Evolutionary conservation across 2,888 invertebrate species (phyloP), one percentile per base, ranked within the genome.

Genomic region (Linyphia triangularis): DNA sequence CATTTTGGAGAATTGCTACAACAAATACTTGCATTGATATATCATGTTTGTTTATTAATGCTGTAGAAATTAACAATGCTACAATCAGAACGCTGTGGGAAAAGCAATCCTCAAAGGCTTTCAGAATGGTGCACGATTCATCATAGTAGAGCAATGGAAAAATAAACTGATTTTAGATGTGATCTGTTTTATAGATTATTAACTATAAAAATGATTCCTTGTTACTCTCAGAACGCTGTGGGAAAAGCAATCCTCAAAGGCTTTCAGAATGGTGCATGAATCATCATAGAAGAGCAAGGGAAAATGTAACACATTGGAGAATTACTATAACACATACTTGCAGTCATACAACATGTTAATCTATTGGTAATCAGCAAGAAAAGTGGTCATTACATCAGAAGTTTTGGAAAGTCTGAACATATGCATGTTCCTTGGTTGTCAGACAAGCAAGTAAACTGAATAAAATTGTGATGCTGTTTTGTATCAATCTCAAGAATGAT

Each of bases 91-190:
- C 19, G 4, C 28, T 43, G 0, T 43, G 43, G 43, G 37, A 30
- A 24, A 33, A 16, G n/a, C 40, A 40, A 37, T 65, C 77, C 5
- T 19, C 77, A 77, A 10, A 2, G n/a, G 10, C 26, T 37, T 24
- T 77, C 22, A 63, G 40, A 63, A 77, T 77, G 77, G 63, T 61
- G 40, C 63, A 63, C 63, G 63, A 63, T n/a, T 75, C 63, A 77
- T 77, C 77, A 40, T 37, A 37, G 26, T 19, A 9, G 37, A 22
- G 9, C 22, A 59, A 40, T 24, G 26, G 9, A 67, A 19, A 28
- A 67, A 4, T 30, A 13, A 67, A 67, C 9, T 19, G 33, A 33
- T 19, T 51, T 51, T 9, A 13, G 5, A 51, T 33, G 22, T 1
- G 19, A 67, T 33, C 19, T 30, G 5, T 2, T 19, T 6, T 9